Percentiles rank a stretch among this genome's conserved stretches.
phyloP scores from a whole-genome alignment of 1,140 invertebrate species.

The Bombus ignitus region DNA sequence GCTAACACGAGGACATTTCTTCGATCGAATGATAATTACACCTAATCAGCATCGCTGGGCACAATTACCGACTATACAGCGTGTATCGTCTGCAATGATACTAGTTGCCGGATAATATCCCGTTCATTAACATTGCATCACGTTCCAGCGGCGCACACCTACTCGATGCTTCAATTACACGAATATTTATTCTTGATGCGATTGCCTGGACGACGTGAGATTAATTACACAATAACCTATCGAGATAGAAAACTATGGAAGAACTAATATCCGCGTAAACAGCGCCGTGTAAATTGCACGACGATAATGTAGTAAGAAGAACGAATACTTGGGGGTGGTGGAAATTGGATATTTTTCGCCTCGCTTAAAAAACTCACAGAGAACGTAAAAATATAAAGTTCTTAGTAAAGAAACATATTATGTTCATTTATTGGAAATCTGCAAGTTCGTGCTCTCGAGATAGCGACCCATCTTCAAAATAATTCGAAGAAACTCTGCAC shows the following conservation, averaged over 20 bases:
- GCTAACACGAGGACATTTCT: conserved; percentile 63
- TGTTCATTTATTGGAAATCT: too few relatives aligned
- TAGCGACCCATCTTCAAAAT: too few relatives aligned
- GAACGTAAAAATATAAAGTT: too few relatives aligned
- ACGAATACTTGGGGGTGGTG: too few relatives aligned
- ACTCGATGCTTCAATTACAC: conserved; percentile 59
- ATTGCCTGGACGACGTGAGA: conserved; percentile 18
- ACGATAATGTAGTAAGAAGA: too few relatives aligned
- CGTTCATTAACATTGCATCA: conserved; percentile 66
- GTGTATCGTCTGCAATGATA: conserved; percentile 59
- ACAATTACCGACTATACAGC: conserved; percentile 48
- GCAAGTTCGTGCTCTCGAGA: too few relatives aligned
- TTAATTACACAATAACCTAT: conserved; percentile 43
- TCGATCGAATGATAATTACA: conserved; percentile 61
- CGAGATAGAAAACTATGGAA: conserved; percentile 2
- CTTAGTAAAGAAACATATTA: too few relatives aligned
- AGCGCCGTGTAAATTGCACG: background rate
- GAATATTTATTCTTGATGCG: conserved; percentile 45
- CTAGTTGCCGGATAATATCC: conserved; percentile 59
- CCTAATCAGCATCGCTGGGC: conserved; percentile 56
- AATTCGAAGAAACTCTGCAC: too few relatives aligned
- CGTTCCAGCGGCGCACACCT: conserved; percentile 48
- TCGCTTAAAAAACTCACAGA: too few relatives aligned
- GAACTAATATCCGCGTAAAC: conserved; percentile 8
- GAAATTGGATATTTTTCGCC: too few relatives aligned